Evolutionary conservation across 2,113 vertebrate genomes (phyloP), one percentile per base, ranked within the genome.

Genomic region (Argyrosomus japonicus): DNA sequence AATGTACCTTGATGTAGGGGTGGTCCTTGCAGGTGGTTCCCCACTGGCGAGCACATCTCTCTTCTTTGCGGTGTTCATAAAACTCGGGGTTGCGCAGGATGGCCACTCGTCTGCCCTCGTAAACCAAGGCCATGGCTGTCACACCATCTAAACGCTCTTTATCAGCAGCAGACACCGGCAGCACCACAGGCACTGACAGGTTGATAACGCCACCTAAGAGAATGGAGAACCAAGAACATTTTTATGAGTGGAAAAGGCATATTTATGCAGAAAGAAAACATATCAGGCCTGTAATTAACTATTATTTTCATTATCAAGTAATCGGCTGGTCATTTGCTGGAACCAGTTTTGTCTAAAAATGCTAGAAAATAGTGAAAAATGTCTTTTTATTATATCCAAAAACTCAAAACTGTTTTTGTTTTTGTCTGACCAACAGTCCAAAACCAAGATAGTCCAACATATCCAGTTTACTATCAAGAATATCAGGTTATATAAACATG

Each of bases 1-100:
- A 7, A 48, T 81, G 79, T 69, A 99, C 98, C 97, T 99, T 99
- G 89, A 99, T 99, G 86, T 99, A 99, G 0, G 98, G 98, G 85
- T 99, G 98, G 13, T 96, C 97, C 88, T 97, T 98, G 95, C 98
- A 99, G 0, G 96, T 97, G 0, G 98, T 99, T 53, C 98, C 98
- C 98, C 98, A 99, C 58, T 99, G 98, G 51, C 98, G 94, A 56
- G 98, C 97, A 75, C 97, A 99, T 29, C 98, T 97, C 32, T 99
- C 98, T 81, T 99, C 98, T 79, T 99, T 99, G 88, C 98, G 94
- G 83, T 99, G 98, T 75, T 98, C 97, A 0, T 97, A 99, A 89
- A 99, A 99, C 77, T 99, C 98, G 0, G 98, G 98, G 81, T 99
- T 98, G 29, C 98, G 97, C 4, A 99, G 97, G 85, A 99, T 99